Base-by-base conservation (phyloP, 2,888 invertebrate genomes). In the Amblyteles armatorius region DNA sequence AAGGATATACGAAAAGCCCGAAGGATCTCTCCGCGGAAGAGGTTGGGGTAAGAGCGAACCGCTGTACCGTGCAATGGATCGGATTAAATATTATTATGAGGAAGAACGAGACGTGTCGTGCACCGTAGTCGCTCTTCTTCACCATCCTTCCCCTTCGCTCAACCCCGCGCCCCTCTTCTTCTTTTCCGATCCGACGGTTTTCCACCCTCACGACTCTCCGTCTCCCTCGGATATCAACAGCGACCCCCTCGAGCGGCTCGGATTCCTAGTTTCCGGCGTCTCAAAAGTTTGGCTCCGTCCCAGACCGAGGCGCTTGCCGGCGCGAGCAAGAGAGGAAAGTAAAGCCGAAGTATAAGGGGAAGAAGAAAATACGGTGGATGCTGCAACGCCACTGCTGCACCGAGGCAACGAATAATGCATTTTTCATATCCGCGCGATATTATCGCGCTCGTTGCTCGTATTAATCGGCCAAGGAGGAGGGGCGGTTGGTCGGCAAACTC, bases 31-130 rank as follows among this genome's bases (percentile, higher is more conserved):
- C 48, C 44, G 40, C 44, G 88, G 60, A 44, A 71, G 74, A 85
- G 91, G 90, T 88, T 88, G 88, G 90, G 91, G 90, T 92, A 93
- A 93, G 90, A 93, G 93, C 92, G 92, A 93, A 93, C 89, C 90
- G 91, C 90, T 93, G 93, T 93, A 92, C 91, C 92, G 88, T 90
- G 91, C 92, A 93, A 92, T 91, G 93, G 92, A 92, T 93, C 91
- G 92, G 93, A 93, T 93, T 93, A 93, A 93, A 93, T 93, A 93
- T 93, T 93, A 93, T 93, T 93, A 93, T 92, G 92, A 93, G 92
- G 91, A 91, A 88, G 90, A 91, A 91, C 90, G 91, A 89, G 90
- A 92, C 91, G 91, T 91, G 91, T 92, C 92, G 90, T 88, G 88
- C 88, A 83, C 86, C 86, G 52, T 73, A 86, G 85, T 87, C 85